Conservation (phyloP, 2,888 invertebrate genomes). For the Lasioglossum figueresi region DNA sequence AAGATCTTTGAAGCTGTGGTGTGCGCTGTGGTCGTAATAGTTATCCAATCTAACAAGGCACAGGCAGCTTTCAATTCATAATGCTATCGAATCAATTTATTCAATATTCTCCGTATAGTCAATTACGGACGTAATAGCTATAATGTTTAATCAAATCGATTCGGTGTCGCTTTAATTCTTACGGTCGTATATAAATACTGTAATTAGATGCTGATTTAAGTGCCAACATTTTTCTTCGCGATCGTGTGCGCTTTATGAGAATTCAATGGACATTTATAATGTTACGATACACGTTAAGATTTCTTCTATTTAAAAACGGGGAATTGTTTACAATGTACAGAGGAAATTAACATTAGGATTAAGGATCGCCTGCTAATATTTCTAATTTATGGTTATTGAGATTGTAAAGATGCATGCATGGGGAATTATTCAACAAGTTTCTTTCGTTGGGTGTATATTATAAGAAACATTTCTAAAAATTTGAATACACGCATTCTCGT, state of each 20-base stretch:
- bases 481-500: too few relatives aligned
- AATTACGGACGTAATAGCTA: not conserved
- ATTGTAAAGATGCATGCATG: not conserved
- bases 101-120: not conserved
- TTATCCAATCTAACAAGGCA: not conserved
- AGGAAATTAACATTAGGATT: not conserved
- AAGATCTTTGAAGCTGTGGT: not conserved
- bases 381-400: not conserved
- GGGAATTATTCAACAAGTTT: not conserved
- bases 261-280: not conserved
- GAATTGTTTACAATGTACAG: not conserved
- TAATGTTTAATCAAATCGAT: not conserved
- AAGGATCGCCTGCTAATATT: not conserved
- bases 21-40: not conserved
- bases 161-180: not conserved
- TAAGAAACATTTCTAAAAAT: too few relatives aligned
- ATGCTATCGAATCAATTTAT: not conserved
- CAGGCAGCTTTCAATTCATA: not conserved
- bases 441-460: not conserved
- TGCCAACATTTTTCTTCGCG: not conserved
- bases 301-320: not conserved
- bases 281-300: not conserved
- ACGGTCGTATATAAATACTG: not conserved
- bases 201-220: not conserved
- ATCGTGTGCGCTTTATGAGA: not conserved